Evolutionary conservation across 2,888 invertebrate genomes (phyloP).

Genomic region (Polia nebulosa): DNA sequence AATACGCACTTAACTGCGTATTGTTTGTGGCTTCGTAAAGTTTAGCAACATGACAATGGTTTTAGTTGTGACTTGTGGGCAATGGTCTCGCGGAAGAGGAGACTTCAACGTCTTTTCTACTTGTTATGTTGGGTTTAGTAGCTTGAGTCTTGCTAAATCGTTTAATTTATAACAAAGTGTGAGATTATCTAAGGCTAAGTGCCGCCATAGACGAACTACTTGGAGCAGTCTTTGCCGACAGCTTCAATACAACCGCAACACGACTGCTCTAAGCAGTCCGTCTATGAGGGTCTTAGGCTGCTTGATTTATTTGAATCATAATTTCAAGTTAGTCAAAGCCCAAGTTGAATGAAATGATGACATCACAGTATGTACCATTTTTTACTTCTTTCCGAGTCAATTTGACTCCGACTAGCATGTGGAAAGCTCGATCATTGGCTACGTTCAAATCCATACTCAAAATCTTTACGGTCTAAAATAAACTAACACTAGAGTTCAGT

Average conservation of each 20-base stretch:
- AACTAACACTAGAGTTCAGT: not conserved
- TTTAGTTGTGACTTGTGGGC: conserved; percentile 38
- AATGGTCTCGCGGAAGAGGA: conserved; percentile 19
- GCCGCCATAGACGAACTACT: too few relatives aligned
- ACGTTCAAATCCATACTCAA: not conserved
- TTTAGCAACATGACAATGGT: conserved; percentile 56
- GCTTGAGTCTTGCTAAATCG: conserved; percentile 3
- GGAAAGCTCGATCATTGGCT: not conserved
- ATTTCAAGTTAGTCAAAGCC: not conserved
- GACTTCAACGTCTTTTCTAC: not conserved
- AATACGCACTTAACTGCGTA: conserved; percentile 57
- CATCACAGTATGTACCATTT: too few relatives aligned
- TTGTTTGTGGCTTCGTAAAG: conserved; percentile 58
- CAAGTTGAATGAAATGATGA: too few relatives aligned
- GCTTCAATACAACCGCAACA: too few relatives aligned
- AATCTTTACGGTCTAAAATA: not conserved
- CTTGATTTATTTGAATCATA: not conserved
- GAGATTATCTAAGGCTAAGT: not conserved
- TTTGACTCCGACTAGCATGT: not conserved
- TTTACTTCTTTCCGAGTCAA: too few relatives aligned
- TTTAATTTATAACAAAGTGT: conserved; percentile 11
- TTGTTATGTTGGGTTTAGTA: not conserved
- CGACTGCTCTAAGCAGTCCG: too few relatives aligned
- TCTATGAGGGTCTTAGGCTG: too few relatives aligned
- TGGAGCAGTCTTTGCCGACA: too few relatives aligned